Base-by-base conservation (phyloP, 2,888 invertebrate species). In the Galerucella calmariensis region DNA sequence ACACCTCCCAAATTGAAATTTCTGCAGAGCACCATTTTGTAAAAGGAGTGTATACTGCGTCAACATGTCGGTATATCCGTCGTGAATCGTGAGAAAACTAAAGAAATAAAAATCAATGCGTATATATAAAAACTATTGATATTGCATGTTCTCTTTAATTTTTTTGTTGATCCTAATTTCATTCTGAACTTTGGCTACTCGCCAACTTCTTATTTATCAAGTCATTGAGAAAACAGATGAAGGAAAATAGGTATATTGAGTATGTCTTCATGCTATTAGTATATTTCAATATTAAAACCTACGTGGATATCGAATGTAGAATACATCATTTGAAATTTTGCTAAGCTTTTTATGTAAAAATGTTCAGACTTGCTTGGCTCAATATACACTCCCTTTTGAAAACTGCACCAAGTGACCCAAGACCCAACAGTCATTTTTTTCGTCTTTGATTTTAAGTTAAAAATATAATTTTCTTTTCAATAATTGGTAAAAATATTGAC, bases 1-100 rank as follows among this genome's bases (percentile, higher is more conserved):
- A 65, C 35, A 69, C 24, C 61, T 69, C 69, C 51, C 53, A 69
- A 63, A 69, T 62, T 69, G 16, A 69, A 69, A 65, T 16, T 65
- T 69, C 20, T 72, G 12, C 35, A 41, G n/a, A 66, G 63, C 66
- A 72, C 72, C 72, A 72, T 72, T 72, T 72, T 72, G 72, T 46
- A 63, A 63, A 62, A 58, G 63, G 11, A 65, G 46, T 65, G 63
- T 65, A 41, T 65, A 65, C 63, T 41, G 20, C 10, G 63, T 9
- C 63, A 44, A 65, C 41, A 35, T 35, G 62, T 62, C 35, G 35
- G 35, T 20, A 41, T 41, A n/a, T 62, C 14, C 14, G 41, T 10
- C 2, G 14, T 71, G 58, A 70, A 70, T 70, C 46, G 14, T 12
- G 8, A 41, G 35, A 41, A 41, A 41, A 41, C 8, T 41, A 41